Evolutionary conservation across 2,888 invertebrate species (phyloP), one percentile per base, ranked within the genome.

Genomic region (Melipona beecheii): DNA sequence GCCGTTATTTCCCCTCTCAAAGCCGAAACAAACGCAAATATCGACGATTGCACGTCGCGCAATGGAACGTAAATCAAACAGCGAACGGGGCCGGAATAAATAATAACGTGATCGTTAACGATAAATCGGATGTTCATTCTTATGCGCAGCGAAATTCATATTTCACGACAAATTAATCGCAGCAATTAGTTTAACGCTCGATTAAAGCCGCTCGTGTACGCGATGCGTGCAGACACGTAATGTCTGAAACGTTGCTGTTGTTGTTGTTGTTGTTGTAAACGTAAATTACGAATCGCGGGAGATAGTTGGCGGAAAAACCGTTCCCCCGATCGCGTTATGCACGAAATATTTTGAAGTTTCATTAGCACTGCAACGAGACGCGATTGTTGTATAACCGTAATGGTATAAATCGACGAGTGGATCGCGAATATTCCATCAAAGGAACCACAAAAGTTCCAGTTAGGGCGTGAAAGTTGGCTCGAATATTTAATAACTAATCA

Each of bases 101-200:
- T 81, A 81, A 79, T 66, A 43, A 43, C 56, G 65, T 49, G 78
- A 78, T 81, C 73, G 64, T 36, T 31, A 62, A 43, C 81, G 56
- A 74, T 73, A 81, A 81, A 81, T 81, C 69, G 81, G 24, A 69
- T 73, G 81, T 64, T 74, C 73, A 80, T 81, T 81, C 73, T 78
- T 81, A 81, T 81, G 81, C 73, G 50, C 50, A 74, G 73, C 70
- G 43, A 78, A 80, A 80, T 80, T 80, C 70, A 65, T 78, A 78
- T 80, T 64, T 80, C 80, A 65, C 56, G 79, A 52, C 43, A 62
- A 74, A 81, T 81, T 73, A 81, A 81, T 81, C 69, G 68, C 21
- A 58, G 81, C 73, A 81, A 81, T 81, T 81, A 81, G 81, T 81
- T 81, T 81, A 64, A 58, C 81, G 50, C 36, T 64, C 21, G 81